phyloP scores from a whole-genome alignment of 2,888 invertebrate genomes.

The Patella pellucida region DNA sequence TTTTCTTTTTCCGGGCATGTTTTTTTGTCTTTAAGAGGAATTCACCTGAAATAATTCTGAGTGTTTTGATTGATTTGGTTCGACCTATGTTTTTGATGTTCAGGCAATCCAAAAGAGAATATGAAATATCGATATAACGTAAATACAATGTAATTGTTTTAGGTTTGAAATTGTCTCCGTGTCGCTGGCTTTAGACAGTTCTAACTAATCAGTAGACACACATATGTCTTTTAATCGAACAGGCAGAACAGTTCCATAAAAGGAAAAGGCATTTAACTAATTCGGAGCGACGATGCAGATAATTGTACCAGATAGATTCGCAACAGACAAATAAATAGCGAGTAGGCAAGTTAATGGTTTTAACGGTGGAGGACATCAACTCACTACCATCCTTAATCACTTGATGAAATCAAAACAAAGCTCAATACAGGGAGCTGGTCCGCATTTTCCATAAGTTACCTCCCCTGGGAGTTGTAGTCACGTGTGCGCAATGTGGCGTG shows the following conservation, averaged over 20 bases:
- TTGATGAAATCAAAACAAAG: conserved; percentile 10
- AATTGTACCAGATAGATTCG: conserved; percentile 2
- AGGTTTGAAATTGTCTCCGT: not conserved
- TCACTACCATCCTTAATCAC: conserved; percentile 1
- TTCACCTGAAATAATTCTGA: too few relatives aligned
- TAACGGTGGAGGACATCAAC: conserved; percentile 3
- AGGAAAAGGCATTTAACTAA: conserved; percentile 7
- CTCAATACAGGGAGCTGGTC: not conserved
- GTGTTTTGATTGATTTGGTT: too few relatives aligned
- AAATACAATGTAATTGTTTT: too few relatives aligned
- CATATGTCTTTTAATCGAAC: conserved; percentile 10
- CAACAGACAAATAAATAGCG: conserved; percentile 10
- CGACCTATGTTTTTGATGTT: too few relatives aligned
- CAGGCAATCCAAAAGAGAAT: too few relatives aligned
- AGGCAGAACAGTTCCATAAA: conserved; percentile 5
- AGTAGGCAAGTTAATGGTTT: not conserved
- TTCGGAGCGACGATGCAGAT: conserved; percentile 10
- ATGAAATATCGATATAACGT: too few relatives aligned
- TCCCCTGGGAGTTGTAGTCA: not conserved
- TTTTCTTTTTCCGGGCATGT: too few relatives aligned
- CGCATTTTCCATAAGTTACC: conserved; percentile 2
- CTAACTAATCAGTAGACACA: not conserved
- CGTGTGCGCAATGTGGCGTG: conserved; percentile 16
- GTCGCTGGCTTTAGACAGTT: not conserved
- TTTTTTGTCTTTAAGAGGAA: too few relatives aligned